Evolutionary conservation across 2,797 vertebrate genomes (phyloP).

Genomic region (Momotus momota): DNA sequence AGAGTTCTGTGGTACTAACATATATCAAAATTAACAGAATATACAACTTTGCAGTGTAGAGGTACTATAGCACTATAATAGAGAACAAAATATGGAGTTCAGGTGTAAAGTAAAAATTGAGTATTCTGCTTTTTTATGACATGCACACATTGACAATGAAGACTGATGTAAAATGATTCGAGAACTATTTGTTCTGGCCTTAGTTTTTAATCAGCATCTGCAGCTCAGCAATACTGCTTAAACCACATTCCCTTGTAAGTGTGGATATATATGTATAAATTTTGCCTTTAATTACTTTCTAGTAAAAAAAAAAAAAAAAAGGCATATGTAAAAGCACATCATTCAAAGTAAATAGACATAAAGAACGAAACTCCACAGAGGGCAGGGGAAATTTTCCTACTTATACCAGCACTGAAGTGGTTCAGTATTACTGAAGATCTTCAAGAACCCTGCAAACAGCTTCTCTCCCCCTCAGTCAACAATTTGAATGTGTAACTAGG

Average conservation of each 20-base stretch:
- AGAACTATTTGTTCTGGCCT: background rate
- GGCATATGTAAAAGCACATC: background rate
- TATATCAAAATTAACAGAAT: background rate
- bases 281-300: background rate
- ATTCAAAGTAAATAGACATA: background rate
- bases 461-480: background rate
- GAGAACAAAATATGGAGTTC: background rate
- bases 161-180: fast-evolving
- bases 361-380: background rate
- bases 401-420: background rate
- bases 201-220: background rate
- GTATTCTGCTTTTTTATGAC: background rate
- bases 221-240: background rate
- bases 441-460: background rate
- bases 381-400: background rate
- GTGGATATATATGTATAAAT: background rate
- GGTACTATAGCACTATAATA: background rate
- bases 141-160: background rate
- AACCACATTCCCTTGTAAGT: background rate
- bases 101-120: background rate
- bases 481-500: background rate
- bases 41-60: background rate
- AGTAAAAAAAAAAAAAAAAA: background rate
- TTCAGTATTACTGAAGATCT: background rate
- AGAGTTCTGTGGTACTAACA: background rate